Evolutionary conservation across 2,888 invertebrate species (phyloP), one percentile per base, ranked within the genome.

Genomic region (Drosophila siamana): DNA sequence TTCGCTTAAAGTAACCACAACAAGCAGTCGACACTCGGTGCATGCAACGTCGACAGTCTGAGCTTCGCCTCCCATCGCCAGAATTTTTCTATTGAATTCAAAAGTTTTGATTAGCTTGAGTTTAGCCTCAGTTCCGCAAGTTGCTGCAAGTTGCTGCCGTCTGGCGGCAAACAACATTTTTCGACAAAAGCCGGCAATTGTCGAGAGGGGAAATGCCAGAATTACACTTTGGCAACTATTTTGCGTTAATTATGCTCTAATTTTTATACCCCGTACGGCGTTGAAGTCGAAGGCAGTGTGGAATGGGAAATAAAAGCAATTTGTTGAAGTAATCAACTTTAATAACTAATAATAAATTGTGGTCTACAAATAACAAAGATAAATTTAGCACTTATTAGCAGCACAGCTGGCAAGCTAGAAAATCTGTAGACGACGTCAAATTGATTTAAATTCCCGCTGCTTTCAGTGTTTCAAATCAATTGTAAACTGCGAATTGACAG

Each of bases 1-100:
- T n/a, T n/a, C 55, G 40, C 28, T 56, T 52, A 13, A 51, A 59
- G 52, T 52, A 55, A 51, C 54, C 57, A 74, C 57, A 72, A 55
- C 48, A 51, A 59, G 24, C 36, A 55, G 54, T 40, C 60, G 55
- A 52, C 60, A 56, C 28, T 33, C 6, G 52, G 15, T 36, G 40
- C 48, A 51, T 74, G 69, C 70, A 57, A 52, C 44, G 19, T 24
- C 30, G 40, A 48, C 40, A 22, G 19, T 8, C 33, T n/a, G 8
- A 9, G n/a, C 30, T 4, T 51, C 24, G 19, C 28, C 33, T 4
- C 26, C 13, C 43, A 22, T 41, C 24, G 22, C 33, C 16, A 43
- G n/a, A 4, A 9, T 44, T 38, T 59, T 47, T 28, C 1, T 30
- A 19, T 44, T 16, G 26, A 50, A 51, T 68, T 33, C 16, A 30